Evolutionary conservation across 2,797 vertebrate genomes (phyloP).

Genomic region (Apogon hyalosoma): DNA sequence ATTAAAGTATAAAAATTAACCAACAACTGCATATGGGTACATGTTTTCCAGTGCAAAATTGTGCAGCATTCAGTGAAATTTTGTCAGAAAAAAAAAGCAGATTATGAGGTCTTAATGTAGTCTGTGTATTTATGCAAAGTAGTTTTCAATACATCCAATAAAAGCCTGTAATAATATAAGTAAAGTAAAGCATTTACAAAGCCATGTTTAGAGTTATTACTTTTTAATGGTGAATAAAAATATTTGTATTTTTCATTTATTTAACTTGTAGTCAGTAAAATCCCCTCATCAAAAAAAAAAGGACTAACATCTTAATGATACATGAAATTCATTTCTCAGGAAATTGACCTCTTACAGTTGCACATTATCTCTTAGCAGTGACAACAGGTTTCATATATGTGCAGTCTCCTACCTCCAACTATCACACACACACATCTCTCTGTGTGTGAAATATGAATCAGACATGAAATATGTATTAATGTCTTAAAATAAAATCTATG

Average conservation of each 20-base stretch:
- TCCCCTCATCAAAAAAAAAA: neutral
- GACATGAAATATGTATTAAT: constrained; percentile 74
- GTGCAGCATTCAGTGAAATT: too few relatives aligned
- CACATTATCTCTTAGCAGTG: constrained; percentile 52
- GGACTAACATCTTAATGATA: neutral
- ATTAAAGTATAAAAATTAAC: too few relatives aligned
- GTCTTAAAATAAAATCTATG: constrained; percentile 70
- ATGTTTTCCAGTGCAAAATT: too few relatives aligned
- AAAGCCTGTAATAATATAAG: too few relatives aligned
- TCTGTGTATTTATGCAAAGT: too few relatives aligned
- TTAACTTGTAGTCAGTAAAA: neutral
- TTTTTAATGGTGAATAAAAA: neutral
- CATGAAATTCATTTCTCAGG: constrained; percentile 46
- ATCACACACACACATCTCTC: neutral
- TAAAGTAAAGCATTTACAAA: too few relatives aligned
- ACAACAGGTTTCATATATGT: constrained; percentile 36
- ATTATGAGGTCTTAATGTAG: too few relatives aligned
- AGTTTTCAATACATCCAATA: too few relatives aligned
- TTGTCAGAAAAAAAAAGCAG: too few relatives aligned
- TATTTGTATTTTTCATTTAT: constrained; percentile 11
- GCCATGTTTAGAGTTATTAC: too few relatives aligned
- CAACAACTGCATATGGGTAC: too few relatives aligned
- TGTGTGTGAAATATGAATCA: constrained; percentile 65
- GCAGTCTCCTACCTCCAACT: constrained; percentile 3
- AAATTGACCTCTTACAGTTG: constrained; percentile 61